Evolutionary conservation across 2,888 invertebrate species (phyloP), one percentile per base, ranked within the genome.

Genomic region (Mythimna ferrago): DNA sequence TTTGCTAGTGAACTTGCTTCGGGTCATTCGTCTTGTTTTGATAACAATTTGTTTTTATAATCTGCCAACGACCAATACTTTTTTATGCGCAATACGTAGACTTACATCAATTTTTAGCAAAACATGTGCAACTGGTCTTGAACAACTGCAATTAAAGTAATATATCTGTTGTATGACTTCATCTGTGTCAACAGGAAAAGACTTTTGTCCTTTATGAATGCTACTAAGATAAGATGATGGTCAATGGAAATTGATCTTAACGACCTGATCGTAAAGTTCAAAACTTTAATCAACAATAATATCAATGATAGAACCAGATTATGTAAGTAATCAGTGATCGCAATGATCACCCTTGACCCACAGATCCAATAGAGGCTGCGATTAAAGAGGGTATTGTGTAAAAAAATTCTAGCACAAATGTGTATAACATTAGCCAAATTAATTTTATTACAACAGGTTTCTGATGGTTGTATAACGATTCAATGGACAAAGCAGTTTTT

Each of bases 341-440:
- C 19, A 35, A 19, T 57, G 57, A 56, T 57, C 41, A 73, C 21
- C 67, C 71, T 77, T 86, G 85, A 79, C 76, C 69, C 0, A 65
- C 57, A 79, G 63, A 21, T 66, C 16, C n/a, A 67, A 66, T 38
- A 51, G 48, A 61, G n/a, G 62, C 61, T 66, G 58, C 41, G 26
- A 73, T 63, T 61, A 70, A 72, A n/a, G 21, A 68, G 56, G 44
- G 11, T 44, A 76, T 82, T 85, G 41, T n/a, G 73, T 73, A 77
- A 87, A 51, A 64, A 78, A 66, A 75, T 81, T 79, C 74, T 74
- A 62, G 77, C 70, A 82, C 73, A 78, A 66, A 65, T 51, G 7
- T 75, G 67, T 68, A 66, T 64, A 66, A 72, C 3, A 71, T 73
- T 72, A 64, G 57, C 35, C 48, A 71, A 66, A 78, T 71, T 64